These are phyloP conservation scores for Sander lucioperca DNA, from an alignment of 2,113 vertebrate genomes.

Conservation along the genomic window DNA sequence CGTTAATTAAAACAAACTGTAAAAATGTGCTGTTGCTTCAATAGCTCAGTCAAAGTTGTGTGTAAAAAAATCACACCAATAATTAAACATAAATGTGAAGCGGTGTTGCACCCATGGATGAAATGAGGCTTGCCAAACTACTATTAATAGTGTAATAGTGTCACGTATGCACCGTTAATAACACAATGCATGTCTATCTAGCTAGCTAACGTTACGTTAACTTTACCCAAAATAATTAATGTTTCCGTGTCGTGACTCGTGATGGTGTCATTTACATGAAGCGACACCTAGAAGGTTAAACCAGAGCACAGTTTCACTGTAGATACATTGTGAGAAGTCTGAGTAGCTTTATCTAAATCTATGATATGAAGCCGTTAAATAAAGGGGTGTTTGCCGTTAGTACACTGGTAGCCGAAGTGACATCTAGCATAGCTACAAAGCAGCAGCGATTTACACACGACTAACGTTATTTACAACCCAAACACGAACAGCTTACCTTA, in stretches of 20 bases:
- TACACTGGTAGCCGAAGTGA: background rate
- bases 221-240: too few species aligned
- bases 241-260: too few species aligned
- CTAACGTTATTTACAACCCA: background rate
- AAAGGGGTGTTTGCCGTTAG: background rate
- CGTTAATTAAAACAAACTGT: background rate
- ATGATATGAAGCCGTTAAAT: background rate
- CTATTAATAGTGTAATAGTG: background rate
- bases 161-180: too few species aligned
- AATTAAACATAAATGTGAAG: background rate
- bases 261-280: background rate
- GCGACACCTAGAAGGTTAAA: background rate
- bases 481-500: conserved; percentile 44
- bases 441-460: background rate
- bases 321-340: background rate
- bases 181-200: too few species aligned
- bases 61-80: background rate
- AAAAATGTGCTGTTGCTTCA: background rate
- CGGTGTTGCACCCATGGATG: background rate
- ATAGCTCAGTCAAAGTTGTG: background rate
- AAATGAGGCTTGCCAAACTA: background rate
- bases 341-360: background rate
- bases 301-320: background rate
- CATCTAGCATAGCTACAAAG: conserved; percentile 15
- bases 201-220: too few species aligned